Base-by-base conservation (phyloP, 2,888 invertebrate species). In the Neoascia interrupta region DNA sequence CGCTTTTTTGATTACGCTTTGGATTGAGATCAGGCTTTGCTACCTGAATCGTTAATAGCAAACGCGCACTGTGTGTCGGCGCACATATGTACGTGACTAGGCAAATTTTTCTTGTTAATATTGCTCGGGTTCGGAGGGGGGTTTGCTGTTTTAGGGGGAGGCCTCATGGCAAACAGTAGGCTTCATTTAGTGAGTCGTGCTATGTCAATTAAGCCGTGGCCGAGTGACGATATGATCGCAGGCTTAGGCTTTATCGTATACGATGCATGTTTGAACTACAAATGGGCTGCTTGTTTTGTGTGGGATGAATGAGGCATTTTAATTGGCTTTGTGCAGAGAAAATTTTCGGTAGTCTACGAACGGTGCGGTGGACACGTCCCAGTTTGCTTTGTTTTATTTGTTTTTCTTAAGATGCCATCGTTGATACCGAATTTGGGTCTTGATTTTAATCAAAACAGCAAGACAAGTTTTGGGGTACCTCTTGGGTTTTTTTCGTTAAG, bases 1-100 rank as follows among this genome's bases (percentile, higher is more conserved):
- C 79, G 79, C 79, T 79, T 79, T n/a, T 79, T 79, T 37, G 73
- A 73, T 79, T 79, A 79, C 79, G 73, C 56, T 68, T 61, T 63
- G 72, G 51, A 79, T 79, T 79, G 79, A 72, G 73, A 79, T 79
- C 79, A 68, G 60, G 61, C 66, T 73, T 61, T 79, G 79, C 61
- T 73, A 73, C 72, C 73, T 79, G 79, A 73, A 79, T 73, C 68
- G 37, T 54, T 73, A 73, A 79, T 51, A 49, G 43, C 79, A 34
- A 26, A 5, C 39, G 11, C n/a, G 11, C 26, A n/a, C 21, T 10
- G 19, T 15, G 23, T 23, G 37, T 37, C 37, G 21, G 26, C 53
- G 49, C 64, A 28, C 26, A 26, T 8, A 26, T 5, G 5, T 36
- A 56, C 68, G 68, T 58, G 68, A 68, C 68, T 68, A 68, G 68